Conservation (phyloP, 2,797 vertebrate species). For the Rousettus madagascariensis region DNA sequence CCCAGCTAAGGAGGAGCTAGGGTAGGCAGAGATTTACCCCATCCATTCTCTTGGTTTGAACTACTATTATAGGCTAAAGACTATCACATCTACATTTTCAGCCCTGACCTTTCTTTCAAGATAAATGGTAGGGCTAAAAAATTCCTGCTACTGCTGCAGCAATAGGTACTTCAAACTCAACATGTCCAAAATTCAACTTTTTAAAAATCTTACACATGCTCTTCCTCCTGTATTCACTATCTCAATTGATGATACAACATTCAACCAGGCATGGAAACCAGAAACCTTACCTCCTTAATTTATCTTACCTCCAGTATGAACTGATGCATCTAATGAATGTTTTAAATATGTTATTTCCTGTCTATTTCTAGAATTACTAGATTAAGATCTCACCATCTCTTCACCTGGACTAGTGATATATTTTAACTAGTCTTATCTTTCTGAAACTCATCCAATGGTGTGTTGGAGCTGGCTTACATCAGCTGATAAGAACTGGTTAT, state of each 20-base stretch:
- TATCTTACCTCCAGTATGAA: neutral
- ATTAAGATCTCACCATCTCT: slow-evolving; percentile 1
- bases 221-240: neutral
- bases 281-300: neutral
- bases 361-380: neutral
- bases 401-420: neutral
- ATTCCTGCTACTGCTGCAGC: neutral
- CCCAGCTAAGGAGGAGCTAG: neutral
- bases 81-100: neutral
- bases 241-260: neutral
- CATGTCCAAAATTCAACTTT: slow-evolving; percentile 20
- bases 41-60: neutral
- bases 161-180: neutral
- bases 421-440: neutral
- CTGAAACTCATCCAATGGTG: neutral
- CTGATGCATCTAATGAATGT: neutral
- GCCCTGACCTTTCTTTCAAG: neutral
- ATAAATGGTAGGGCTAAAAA: neutral
- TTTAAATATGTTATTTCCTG: slow-evolving; percentile 3
- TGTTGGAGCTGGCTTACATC: neutral
- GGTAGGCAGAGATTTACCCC: neutral
- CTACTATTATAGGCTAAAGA: neutral
- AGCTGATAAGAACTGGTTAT: neutral
- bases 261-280: neutral
- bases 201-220: neutral